Conservation (phyloP, 2,797 vertebrate species). For the Clarias fuscus region DNA sequence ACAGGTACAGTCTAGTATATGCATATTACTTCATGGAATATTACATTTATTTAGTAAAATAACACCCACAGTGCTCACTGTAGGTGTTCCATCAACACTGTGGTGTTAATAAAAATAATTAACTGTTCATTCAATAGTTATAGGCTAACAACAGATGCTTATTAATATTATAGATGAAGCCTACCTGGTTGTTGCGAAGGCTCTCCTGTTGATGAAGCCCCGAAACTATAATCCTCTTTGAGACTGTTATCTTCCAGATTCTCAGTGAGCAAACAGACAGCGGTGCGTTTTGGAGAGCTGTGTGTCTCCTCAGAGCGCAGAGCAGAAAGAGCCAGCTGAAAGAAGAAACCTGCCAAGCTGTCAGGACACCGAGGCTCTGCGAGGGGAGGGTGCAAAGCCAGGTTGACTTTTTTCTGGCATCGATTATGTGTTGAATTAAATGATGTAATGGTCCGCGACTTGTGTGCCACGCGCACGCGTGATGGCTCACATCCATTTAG, state of each 20-base stretch:
- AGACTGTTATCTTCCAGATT: neutral
- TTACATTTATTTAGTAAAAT: neutral
- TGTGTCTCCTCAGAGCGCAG: constrained; percentile 17
- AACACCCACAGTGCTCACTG: neutral
- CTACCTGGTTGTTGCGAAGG: constrained; percentile 20
- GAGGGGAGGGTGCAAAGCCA: constrained; percentile 38
- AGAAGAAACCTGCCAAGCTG: constrained; percentile 40
- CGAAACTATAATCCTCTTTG: constrained; percentile 31
- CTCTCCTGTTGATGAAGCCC: constrained; percentile 6
- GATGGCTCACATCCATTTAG: constrained; percentile 10
- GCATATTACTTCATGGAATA: neutral
- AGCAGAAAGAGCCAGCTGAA: constrained; percentile 28
- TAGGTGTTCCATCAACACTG: neutral
- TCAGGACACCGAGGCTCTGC: constrained; percentile 49
- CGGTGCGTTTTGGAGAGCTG: constrained; percentile 19
- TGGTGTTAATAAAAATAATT: neutral
- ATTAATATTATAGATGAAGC: neutral
- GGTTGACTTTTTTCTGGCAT: constrained; percentile 36
- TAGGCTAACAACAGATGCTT: neutral
- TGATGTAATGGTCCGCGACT: constrained; percentile 50
- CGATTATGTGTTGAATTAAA: constrained; percentile 36
- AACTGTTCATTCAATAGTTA: neutral
- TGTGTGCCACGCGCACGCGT: neutral
- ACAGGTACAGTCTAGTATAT: neutral
- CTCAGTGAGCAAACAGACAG: neutral